Evolutionary conservation across 2,797 vertebrate genomes (phyloP), one percentile per base, ranked within the genome.

Genomic region (Pristis pectinata): DNA sequence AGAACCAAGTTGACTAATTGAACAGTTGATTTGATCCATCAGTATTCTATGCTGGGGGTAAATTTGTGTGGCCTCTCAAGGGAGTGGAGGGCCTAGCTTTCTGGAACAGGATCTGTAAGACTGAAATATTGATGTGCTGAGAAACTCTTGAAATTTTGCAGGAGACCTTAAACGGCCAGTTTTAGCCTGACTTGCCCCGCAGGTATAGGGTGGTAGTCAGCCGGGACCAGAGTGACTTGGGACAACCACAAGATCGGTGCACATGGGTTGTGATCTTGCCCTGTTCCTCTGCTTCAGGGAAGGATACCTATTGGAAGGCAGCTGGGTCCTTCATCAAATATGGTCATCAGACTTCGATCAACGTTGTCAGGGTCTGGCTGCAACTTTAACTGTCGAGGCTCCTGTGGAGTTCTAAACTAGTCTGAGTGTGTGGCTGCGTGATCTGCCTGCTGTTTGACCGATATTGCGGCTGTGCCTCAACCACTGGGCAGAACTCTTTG

Each of bases 1-100:
- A 5, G 91, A 93, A 72, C 24, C 64, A 93, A 70, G 17, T 27
- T 67, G 59, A 93, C 93, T 70, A 93, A 93, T 93, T 67, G 91
- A 30, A 59, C 91, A 93, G 70, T 93, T 10, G 67, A 67, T 93
- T 93, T 70, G 37, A 70, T 24, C 11, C 41, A 61, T 67, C 91
- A 93, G 61, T 93, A 41, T 24, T 72, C 67, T 22, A 24, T 44
- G 41, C 10, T 93, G 91, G 44, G 61, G 37, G 41, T 93, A 44
- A 70, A 44, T 70, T 72, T 93, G 37, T 44, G 70, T 30, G 10
- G 37, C 13, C 61, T 72, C 64, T n/a, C 37, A 44, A 93, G 91
- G 61, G 61, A 93, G 91, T 44, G 24, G n/a, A 70, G 19, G 13
- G 61, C n/a, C 41, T 44, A 41, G 27, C 44, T 67, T 37, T 93